Conservation (phyloP, 2,888 invertebrate genomes). For the Candidula unifasciata region DNA sequence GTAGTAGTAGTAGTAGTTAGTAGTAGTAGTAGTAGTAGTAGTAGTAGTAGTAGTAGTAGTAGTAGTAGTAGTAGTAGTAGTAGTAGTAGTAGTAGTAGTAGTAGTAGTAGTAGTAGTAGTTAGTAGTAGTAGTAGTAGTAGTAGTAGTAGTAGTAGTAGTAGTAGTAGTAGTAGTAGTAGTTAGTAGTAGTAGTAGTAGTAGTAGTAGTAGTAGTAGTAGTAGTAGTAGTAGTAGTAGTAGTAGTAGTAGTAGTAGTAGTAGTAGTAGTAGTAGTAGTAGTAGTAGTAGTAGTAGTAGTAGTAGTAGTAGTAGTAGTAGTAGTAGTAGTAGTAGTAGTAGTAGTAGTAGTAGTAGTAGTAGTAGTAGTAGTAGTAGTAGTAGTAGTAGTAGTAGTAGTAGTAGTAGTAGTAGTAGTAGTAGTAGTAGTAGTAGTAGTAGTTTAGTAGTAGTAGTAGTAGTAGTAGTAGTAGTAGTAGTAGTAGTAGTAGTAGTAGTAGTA, state of each 20-base stretch:
- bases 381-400: too few species aligned
- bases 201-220: conserved; percentile 10
- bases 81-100: conserved; percentile 1
- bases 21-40: conserved; percentile 21
- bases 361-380: background rate
- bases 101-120: too few species aligned
- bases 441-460: conserved; percentile 14
- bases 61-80: conserved; percentile 33
- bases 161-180: conserved; percentile 26
- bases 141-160: conserved; percentile 18
- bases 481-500: conserved; percentile 15
- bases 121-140: background rate
- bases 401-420: conserved; percentile 20
- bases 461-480: background rate
- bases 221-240: background rate
- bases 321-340: conserved; percentile 17
- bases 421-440: conserved; percentile 12
- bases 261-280: conserved; percentile 11
- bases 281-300: conserved; percentile 20
- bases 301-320: conserved; percentile 8
- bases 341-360: conserved; percentile 23
- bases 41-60: conserved; percentile 31
- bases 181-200: background rate
- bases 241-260: too few species aligned
- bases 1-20: conserved; percentile 19